phyloP scores from a whole-genome alignment of 2,113 vertebrate genomes.

The Anhinga rufa region DNA sequence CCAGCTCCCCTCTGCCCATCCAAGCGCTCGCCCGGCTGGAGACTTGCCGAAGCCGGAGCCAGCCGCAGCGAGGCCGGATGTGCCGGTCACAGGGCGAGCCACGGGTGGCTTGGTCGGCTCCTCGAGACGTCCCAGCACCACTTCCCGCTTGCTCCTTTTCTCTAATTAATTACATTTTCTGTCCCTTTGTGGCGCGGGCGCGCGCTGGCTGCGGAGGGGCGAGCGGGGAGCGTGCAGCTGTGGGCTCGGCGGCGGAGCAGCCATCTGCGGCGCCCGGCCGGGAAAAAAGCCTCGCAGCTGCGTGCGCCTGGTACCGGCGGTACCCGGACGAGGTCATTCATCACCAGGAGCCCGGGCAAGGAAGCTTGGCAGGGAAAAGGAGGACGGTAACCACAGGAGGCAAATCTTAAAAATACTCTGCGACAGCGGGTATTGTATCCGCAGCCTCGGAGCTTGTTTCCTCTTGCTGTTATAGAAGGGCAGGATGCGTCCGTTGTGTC shows the following conservation, averaged over 20 bases:
- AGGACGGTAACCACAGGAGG: not conserved
- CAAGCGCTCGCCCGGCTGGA: rapidly evolving
- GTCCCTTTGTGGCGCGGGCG: not conserved
- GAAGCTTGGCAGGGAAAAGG: not conserved
- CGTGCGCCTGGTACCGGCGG: not conserved
- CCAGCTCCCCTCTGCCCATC: rapidly evolving
- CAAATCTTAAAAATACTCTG: not conserved
- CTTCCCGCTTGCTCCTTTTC: not conserved
- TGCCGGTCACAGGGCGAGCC: not conserved
- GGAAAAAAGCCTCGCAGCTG: slow-evolving; percentile 22
- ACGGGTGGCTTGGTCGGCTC: not conserved
- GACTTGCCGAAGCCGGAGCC: not conserved
- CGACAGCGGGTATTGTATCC: not conserved
- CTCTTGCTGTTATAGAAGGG: not conserved
- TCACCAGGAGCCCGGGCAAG: not conserved
- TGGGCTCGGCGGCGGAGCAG: not conserved
- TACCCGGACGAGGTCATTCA: not conserved
- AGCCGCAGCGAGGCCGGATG: rapidly evolving
- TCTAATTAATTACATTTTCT: not conserved
- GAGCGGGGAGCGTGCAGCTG: slow-evolving; percentile 31
- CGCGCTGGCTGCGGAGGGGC: not conserved
- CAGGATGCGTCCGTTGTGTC: not conserved
- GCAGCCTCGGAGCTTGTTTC: not conserved
- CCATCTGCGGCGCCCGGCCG: not conserved
- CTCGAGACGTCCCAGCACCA: not conserved